Conservation (phyloP, 2,888 invertebrate genomes). For the Chymomyza fuscimana region DNA sequence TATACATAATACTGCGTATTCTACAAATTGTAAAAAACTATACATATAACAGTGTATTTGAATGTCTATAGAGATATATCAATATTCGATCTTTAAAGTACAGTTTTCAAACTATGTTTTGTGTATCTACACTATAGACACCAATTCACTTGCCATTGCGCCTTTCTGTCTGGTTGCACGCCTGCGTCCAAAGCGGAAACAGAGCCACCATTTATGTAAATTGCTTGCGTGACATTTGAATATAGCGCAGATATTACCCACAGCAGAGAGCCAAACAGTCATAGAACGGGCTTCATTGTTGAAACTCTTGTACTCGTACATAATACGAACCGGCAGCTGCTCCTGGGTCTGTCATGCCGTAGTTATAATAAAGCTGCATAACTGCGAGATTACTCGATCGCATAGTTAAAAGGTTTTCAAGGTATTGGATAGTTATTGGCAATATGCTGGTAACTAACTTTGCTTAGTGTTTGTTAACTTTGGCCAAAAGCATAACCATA, state of each 20-base stretch:
- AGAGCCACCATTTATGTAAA: constrained; percentile 70
- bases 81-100: neutral
- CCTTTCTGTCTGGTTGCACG: constrained; percentile 16
- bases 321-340: neutral
- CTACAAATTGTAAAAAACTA: too few species aligned
- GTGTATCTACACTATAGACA: neutral
- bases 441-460: too few species aligned
- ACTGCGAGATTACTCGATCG: too few species aligned
- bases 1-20: too few species aligned
- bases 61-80: too few species aligned
- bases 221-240: constrained; percentile 75
- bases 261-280: neutral
- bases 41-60: too few species aligned
- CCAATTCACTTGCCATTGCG: constrained; percentile 25
- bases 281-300: constrained; percentile 35
- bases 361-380: too few species aligned
- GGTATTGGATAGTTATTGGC: too few species aligned
- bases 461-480: constrained; percentile 24
- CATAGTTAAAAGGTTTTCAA: too few species aligned
- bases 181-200: constrained; percentile 57
- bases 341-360: neutral
- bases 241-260: constrained; percentile 48
- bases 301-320: neutral
- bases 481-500: constrained; percentile 35
- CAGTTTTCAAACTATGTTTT: neutral